Conservation (phyloP, 2,797 vertebrate species). For the Micrastur ruficollis region DNA sequence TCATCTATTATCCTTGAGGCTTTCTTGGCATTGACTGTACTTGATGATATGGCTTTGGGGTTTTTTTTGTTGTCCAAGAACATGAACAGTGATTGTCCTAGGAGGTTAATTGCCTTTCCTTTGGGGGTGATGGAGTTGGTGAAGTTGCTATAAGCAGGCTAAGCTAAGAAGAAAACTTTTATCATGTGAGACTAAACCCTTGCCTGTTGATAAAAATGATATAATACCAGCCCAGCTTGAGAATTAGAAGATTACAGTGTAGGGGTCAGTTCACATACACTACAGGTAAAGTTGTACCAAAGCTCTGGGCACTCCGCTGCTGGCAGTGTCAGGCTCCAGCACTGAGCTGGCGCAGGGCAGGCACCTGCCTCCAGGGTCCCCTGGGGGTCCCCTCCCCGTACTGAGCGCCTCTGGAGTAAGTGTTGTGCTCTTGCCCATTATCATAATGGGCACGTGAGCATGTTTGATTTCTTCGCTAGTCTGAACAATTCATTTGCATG, state of each 20-base stretch:
- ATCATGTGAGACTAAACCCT: neutral
- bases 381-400: fast-evolving
- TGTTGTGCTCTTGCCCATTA: neutral
- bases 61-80: slow-evolving; percentile 3
- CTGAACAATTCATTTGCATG: too few relatives aligned
- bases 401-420: neutral
- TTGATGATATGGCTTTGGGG: neutral
- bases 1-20: slow-evolving; percentile 28
- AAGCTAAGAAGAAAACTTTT: neutral
- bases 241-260: neutral
- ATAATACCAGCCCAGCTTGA: neutral
- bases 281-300: neutral
- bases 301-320: neutral
- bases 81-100: neutral
- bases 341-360: neutral
- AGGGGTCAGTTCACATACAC: neutral
- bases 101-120: neutral
- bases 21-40: neutral
- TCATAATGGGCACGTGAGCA: too few relatives aligned
- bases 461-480: neutral
- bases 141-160: neutral
- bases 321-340: neutral
- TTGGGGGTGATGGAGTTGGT: neutral
- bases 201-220: neutral
- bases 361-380: neutral